These are phyloP conservation scores for Distichodus sexfasciatus DNA, from an alignment of 2,797 vertebrate genomes.

Conservation along the genomic window DNA sequence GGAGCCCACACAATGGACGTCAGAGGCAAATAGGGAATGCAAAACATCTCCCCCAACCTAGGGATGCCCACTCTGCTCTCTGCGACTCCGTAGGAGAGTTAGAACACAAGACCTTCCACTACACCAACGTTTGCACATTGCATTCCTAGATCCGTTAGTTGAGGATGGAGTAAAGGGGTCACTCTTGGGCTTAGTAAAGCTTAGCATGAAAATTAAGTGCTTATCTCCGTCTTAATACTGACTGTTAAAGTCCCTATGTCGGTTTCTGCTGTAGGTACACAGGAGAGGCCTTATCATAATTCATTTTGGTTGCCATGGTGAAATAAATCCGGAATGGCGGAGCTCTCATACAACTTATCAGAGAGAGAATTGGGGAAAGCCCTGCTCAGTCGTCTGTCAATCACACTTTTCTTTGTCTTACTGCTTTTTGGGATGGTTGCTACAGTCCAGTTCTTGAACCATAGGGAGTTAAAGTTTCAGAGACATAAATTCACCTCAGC, in stretches of 20 bases:
- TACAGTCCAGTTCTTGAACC: too few relatives aligned
- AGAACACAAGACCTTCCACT: neutral
- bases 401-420: neutral
- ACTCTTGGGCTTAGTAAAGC: conserved; percentile 2
- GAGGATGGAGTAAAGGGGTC: neutral
- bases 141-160: neutral
- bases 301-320: conserved; percentile 30
- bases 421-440: neutral
- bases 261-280: conserved; percentile 4
- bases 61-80: conserved; percentile 30
- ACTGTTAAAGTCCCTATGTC: conserved; percentile 2
- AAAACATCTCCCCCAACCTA: conserved; percentile 43
- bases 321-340: conserved; percentile 31
- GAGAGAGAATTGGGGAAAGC: neutral
- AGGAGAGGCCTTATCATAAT: conserved; percentile 34
- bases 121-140: neutral
- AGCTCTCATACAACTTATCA: neutral
- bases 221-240: conserved; percentile 21
- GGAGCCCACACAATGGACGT: conserved; percentile 51
- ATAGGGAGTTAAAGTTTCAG: too few relatives aligned
- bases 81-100: neutral
- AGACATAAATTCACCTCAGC: too few relatives aligned
- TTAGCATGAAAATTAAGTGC: conserved; percentile 31
- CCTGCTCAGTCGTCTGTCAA: conserved; percentile 13
- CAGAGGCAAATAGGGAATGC: conserved; percentile 38